These are phyloP conservation scores for Chanos chanos DNA, from an alignment of 2,797 vertebrate species.

Conservation along the genomic window DNA sequence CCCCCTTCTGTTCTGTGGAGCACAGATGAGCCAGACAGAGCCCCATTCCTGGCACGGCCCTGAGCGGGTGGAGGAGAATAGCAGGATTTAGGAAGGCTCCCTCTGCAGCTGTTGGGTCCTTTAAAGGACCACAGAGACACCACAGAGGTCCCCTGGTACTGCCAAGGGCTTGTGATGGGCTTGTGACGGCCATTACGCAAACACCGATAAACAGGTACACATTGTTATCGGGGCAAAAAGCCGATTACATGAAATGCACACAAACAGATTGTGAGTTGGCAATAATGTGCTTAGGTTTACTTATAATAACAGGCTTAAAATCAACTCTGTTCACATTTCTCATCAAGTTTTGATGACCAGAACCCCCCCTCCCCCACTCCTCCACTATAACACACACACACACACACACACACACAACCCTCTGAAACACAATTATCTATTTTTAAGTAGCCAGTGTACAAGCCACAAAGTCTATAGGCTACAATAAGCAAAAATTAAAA, in stretches of 20 bases:
- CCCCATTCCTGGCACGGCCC: slow-evolving; percentile 52
- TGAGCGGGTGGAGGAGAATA: slow-evolving; percentile 41
- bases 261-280: slow-evolving; percentile 36
- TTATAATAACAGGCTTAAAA: slow-evolving; percentile 48
- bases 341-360: slow-evolving; percentile 40
- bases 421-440: too few species aligned
- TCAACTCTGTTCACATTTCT: slow-evolving; percentile 35
- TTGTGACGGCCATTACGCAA: slow-evolving; percentile 39
- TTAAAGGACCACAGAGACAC: slow-evolving; percentile 53
- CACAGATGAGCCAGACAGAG: slow-evolving; percentile 39
- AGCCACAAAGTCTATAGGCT: too few species aligned
- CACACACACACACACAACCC: too few species aligned
- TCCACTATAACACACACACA: too few species aligned
- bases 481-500: too few species aligned
- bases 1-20: slow-evolving; percentile 52
- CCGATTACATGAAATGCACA: slow-evolving; percentile 40
- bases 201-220: slow-evolving; percentile 43
- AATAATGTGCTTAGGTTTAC: slow-evolving; percentile 34
- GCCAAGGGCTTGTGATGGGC: slow-evolving; percentile 46
- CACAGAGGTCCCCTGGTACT: slow-evolving; percentile 34
- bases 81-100: slow-evolving; percentile 53
- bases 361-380: slow-evolving; percentile 6
- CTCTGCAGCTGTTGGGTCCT: slow-evolving; percentile 59
- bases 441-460: too few species aligned
- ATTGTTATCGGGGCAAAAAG: slow-evolving; percentile 43